phyloP scores from a whole-genome alignment of 2,797 vertebrate genomes.

The Halcyon chelicuti region DNA sequence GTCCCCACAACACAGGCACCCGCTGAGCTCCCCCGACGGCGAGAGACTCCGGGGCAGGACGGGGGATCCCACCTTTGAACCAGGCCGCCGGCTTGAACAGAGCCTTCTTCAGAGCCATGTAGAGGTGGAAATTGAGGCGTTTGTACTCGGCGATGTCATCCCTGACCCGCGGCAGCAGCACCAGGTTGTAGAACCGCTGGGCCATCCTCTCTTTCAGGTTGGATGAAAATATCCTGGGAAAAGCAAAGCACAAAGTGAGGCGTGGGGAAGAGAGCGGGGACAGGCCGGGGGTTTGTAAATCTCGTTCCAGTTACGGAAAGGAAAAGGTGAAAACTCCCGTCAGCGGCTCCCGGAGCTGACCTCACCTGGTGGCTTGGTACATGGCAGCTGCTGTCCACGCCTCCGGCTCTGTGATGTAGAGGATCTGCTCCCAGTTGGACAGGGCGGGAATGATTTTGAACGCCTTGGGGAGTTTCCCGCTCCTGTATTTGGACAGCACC shows the following conservation, averaged over 20 bases:
- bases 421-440: slow-evolving; percentile 97
- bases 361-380: slow-evolving; percentile 96
- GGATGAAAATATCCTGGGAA: slow-evolving; percentile 92
- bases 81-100: slow-evolving; percentile 97
- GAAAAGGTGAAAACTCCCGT: not conserved
- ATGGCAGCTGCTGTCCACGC: slow-evolving; percentile 95
- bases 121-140: slow-evolving; percentile 94
- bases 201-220: slow-evolving; percentile 97
- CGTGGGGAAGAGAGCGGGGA: not conserved
- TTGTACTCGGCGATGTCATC: slow-evolving; percentile 97
- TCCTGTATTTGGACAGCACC: slow-evolving; percentile 95
- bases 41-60: not conserved
- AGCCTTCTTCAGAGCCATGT: slow-evolving; percentile 95
- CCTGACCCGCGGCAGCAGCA: slow-evolving; percentile 90
- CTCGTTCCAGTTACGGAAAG: rapidly evolving
- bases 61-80: slow-evolving; percentile 90
- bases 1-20: not conserved
- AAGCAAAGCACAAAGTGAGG: rapidly evolving
- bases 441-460: slow-evolving; percentile 97
- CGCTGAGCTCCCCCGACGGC: no score
- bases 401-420: slow-evolving; percentile 95
- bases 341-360: not conserved
- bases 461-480: slow-evolving; percentile 95
- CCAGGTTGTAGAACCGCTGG: slow-evolving; percentile 95
- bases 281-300: rapidly evolving